A percentile compares a stretch with the other conserved stretches of the same genome.
phyloP scores from a whole-genome alignment of 2,797 vertebrate genomes.

The Hylomyscus alleni region DNA sequence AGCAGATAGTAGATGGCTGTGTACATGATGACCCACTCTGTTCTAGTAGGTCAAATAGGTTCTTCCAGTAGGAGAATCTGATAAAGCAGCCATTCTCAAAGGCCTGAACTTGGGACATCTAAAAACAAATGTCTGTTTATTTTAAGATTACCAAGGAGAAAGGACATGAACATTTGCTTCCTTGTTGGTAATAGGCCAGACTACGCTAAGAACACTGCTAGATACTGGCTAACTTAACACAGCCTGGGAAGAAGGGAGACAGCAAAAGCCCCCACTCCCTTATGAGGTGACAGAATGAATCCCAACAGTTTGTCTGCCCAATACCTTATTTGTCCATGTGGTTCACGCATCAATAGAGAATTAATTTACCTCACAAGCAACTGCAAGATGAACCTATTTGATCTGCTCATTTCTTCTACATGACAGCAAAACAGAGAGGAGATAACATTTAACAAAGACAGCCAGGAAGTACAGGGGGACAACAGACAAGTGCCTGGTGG shows the following conservation, averaged over 20 bases:
- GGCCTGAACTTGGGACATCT: slow-evolving; percentile 20
- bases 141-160: slow-evolving; percentile 42
- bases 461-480: neutral
- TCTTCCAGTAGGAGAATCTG: neutral
- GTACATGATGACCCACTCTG: neutral
- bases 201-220: slow-evolving; percentile 9
- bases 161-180: slow-evolving; percentile 57
- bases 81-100: slow-evolving; percentile 27
- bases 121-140: slow-evolving; percentile 63
- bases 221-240: neutral
- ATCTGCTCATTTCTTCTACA: slow-evolving; percentile 71
- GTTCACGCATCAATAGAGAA: slow-evolving; percentile 51
- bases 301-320: neutral
- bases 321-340: neutral
- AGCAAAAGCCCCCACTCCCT: neutral
- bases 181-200: neutral
- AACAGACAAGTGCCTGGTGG: neutral
- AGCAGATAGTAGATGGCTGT: neutral
- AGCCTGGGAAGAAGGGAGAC: neutral
- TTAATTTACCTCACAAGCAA: neutral
- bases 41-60: neutral
- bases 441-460: neutral
- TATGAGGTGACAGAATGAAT: neutral
- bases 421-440: slow-evolving; percentile 36
- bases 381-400: slow-evolving; percentile 33